phyloP scores from a whole-genome alignment of 1,140 invertebrate genomes.

The Tetramorium parvispinum region DNA sequence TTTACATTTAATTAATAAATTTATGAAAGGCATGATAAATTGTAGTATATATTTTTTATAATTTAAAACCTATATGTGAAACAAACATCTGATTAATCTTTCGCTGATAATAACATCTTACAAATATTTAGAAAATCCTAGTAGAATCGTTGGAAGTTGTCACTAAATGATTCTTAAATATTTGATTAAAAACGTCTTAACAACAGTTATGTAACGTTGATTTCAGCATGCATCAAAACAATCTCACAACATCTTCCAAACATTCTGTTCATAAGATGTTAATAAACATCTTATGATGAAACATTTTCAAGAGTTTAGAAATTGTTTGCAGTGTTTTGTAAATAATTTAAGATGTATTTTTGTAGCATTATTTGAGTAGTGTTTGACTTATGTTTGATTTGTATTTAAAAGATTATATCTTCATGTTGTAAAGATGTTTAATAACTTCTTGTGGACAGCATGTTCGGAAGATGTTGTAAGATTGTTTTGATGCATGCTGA shows the following conservation, averaged over 20 bases:
- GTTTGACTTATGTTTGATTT: not conserved
- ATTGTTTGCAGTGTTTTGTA: too few species aligned
- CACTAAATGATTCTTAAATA: not conserved
- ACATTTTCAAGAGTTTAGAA: too few species aligned
- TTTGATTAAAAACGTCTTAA: not conserved
- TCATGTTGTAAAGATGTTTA: not conserved
- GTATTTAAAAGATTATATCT: not conserved
- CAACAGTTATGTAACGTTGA: not conserved
- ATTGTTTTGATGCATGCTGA: not conserved
- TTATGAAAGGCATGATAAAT: not conserved
- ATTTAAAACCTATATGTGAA: too few species aligned
- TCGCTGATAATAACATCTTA: constrained; percentile 5
- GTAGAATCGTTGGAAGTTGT: not conserved
- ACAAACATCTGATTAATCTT: too few species aligned
- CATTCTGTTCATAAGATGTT: not conserved
- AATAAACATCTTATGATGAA: constrained; percentile 14
- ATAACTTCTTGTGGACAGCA: not conserved
- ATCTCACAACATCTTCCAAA: not conserved
- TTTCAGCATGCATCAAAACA: constrained; percentile 3
- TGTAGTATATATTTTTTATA: too few species aligned
- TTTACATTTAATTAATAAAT: not conserved
- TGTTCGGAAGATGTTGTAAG: not conserved
- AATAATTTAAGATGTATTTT: too few species aligned
- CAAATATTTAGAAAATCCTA: not conserved
- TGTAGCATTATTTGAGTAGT: not conserved